Conservation (phyloP, 2,113 vertebrate genomes). For the Hipposideros armiger region DNA sequence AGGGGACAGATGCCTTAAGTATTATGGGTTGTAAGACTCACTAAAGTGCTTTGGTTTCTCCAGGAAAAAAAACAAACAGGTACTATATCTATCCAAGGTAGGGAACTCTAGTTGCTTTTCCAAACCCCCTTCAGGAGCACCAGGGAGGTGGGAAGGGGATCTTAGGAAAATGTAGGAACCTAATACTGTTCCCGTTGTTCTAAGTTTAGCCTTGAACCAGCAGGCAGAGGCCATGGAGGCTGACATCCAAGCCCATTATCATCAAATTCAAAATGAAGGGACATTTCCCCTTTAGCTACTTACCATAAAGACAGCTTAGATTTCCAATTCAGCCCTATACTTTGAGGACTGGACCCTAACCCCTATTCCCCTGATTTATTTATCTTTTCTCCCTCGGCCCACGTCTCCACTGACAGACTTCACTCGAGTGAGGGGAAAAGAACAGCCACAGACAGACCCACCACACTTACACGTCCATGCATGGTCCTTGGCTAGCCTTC, state of each 20-base stretch:
- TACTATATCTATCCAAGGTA: neutral
- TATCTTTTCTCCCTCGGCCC: constrained; percentile 57
- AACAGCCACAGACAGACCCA: constrained; percentile 80
- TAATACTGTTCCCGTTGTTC: neutral
- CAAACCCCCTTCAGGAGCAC: neutral
- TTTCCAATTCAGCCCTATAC: neutral
- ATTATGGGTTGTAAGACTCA: neutral
- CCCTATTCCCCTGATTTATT: neutral
- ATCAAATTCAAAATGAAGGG: neutral
- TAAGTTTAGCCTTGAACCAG: neutral
- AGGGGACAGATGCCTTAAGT: neutral
- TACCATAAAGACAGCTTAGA: neutral
- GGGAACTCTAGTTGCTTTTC: neutral
- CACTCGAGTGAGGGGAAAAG: constrained; percentile 65
- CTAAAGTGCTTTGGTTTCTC: constrained; percentile 78
- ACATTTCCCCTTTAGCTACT: neutral
- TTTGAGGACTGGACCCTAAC: neutral
- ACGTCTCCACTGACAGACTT: constrained; percentile 68
- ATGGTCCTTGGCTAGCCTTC: constrained; percentile 88
- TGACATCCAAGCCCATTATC: neutral
- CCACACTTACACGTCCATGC: constrained; percentile 90
- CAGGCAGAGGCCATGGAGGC: neutral
- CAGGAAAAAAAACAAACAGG: constrained; percentile 12
- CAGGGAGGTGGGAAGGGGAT: neutral
- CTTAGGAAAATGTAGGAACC: neutral